These are phyloP conservation scores for Rhagonycha fulva DNA, from an alignment of 2,888 invertebrate genomes.

Conservation along the genomic window DNA sequence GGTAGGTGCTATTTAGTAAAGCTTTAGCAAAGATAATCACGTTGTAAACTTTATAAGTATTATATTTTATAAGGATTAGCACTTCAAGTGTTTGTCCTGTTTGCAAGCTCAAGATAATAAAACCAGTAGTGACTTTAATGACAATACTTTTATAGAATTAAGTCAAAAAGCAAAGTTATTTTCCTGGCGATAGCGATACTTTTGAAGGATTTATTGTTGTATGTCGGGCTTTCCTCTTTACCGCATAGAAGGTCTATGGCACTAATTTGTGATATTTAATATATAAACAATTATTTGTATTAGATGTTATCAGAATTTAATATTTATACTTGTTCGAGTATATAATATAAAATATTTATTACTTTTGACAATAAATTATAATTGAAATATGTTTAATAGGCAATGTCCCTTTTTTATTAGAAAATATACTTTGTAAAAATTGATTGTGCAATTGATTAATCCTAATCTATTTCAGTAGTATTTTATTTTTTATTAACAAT, in stretches of 20 bases:
- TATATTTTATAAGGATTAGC: conserved; percentile 18
- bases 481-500: background rate
- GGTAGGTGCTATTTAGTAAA: conserved; percentile 46
- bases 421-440: conserved; percentile 27
- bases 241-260: conserved; percentile 43
- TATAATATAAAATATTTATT: conserved; percentile 32
- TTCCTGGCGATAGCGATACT: conserved; percentile 20
- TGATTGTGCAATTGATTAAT: background rate
- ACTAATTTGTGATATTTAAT: conserved; percentile 43
- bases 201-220: conserved; percentile 15
- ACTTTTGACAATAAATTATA: conserved; percentile 46
- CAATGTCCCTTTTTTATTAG: conserved; percentile 44
- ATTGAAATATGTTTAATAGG: conserved; percentile 1
- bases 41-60: conserved; percentile 39
- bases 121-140: conserved; percentile 29
- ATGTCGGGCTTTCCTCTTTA: conserved; percentile 26
- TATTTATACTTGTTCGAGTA: conserved; percentile 25
- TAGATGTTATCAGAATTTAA: conserved; percentile 29
- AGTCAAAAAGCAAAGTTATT: conserved; percentile 26
- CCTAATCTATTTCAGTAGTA: background rate
- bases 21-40: conserved; percentile 50
- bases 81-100: conserved; percentile 27
- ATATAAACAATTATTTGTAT: conserved; percentile 25
- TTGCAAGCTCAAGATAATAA: conserved; percentile 19
- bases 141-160: conserved; percentile 29